Conservation (phyloP, 2,113 vertebrate species). For the Misgurnus mizolepis region DNA sequence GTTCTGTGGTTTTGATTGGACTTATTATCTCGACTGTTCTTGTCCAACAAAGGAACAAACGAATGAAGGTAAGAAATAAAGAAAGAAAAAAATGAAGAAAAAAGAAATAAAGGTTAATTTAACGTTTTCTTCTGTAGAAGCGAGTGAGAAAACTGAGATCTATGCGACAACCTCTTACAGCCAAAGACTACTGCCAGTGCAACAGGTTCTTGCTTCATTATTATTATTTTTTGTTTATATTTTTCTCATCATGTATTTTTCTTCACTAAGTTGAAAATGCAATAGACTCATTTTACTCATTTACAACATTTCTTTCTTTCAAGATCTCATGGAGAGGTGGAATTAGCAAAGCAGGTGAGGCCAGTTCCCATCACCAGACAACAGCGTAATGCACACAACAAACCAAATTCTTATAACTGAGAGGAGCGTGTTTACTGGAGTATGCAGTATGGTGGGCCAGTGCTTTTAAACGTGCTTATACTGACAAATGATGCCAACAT, state of each 20-base stretch:
- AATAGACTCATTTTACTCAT: too few relatives aligned
- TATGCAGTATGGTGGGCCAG: background rate
- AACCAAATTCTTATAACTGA: background rate
- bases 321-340: background rate
- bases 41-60: slow-evolving; percentile 53
- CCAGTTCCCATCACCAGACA: slow-evolving; percentile 30
- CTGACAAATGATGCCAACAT: background rate
- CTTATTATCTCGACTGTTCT: slow-evolving; percentile 50
- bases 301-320: background rate
- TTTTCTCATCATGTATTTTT: too few relatives aligned
- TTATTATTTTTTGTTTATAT: background rate
- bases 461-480: background rate
- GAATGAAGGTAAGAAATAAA: slow-evolving; percentile 61
- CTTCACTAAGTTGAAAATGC: too few relatives aligned
- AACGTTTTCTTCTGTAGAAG: slow-evolving; percentile 46
- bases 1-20: slow-evolving; percentile 55
- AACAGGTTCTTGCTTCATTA: slow-evolving; percentile 56
- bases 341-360: background rate
- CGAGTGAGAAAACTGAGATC: slow-evolving; percentile 54
- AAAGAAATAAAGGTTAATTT: background rate
- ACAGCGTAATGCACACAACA: slow-evolving; percentile 5
- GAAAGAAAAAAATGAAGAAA: background rate
- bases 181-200: slow-evolving; percentile 69
- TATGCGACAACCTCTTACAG: slow-evolving; percentile 24
- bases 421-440: background rate